phyloP scores from a whole-genome alignment of 2,113 vertebrate genomes.

The Quiscalus mexicanus region DNA sequence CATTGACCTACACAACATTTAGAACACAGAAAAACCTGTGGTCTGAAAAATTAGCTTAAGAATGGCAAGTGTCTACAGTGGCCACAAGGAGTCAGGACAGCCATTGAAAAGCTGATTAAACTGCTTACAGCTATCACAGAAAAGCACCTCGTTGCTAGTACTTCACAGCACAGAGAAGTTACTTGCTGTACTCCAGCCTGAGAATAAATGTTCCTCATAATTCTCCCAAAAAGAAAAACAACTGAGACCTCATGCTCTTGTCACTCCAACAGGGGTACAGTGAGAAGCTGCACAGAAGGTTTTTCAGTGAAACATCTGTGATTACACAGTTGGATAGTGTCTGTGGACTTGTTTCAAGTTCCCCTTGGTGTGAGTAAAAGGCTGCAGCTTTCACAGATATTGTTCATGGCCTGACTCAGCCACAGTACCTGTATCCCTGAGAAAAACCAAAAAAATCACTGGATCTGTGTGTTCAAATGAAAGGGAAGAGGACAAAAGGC shows the following conservation, averaged over 20 bases:
- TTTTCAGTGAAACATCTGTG: background rate
- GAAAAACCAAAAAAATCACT: background rate
- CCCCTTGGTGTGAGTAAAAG: background rate
- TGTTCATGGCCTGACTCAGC: background rate
- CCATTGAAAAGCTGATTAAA: background rate
- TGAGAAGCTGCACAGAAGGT: background rate
- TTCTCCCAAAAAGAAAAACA: background rate
- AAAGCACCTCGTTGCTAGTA: fast-evolving
- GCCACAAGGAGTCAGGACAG: constrained; percentile 60
- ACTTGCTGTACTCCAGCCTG: background rate
- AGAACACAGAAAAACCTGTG: background rate
- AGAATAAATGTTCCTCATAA: background rate
- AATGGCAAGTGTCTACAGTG: background rate
- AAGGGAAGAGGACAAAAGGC: background rate
- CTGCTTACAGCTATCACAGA: background rate
- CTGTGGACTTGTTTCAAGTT: background rate
- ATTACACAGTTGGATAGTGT: background rate
- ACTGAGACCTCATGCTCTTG: background rate
- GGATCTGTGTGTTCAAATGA: fast-evolving
- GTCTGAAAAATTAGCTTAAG: background rate
- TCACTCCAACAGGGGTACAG: background rate
- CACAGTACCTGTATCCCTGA: fast-evolving
- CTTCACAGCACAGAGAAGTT: background rate
- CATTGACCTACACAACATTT: no score
- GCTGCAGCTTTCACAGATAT: background rate